These are phyloP conservation scores for Chauna torquata DNA, from an alignment of 2,113 vertebrate species.

Conservation along the genomic window DNA sequence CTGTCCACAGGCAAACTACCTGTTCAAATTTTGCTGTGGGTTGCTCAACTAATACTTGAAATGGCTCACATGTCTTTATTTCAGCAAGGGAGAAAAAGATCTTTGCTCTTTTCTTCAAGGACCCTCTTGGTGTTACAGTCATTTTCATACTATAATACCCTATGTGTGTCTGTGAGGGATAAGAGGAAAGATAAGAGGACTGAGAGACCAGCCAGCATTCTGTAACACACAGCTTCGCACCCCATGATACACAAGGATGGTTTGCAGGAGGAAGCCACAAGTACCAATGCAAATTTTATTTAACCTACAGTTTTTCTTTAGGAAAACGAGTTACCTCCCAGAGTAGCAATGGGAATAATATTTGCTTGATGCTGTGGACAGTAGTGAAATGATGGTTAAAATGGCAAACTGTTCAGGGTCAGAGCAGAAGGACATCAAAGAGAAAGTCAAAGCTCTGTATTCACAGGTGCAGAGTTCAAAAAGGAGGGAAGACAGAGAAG, in stretches of 20 bases:
- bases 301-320: neutral
- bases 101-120: neutral
- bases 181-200: neutral
- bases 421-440: neutral
- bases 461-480: neutral
- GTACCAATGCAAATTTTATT: neutral
- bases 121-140: neutral
- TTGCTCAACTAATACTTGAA: neutral
- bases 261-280: neutral
- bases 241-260: neutral
- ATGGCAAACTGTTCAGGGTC: neutral
- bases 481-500: neutral
- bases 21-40: neutral
- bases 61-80: neutral
- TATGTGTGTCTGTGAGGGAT: neutral
- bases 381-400: neutral
- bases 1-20: neutral
- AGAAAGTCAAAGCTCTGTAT: neutral
- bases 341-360: neutral
- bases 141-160: neutral
- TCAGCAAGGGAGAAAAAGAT: neutral
- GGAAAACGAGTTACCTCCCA: neutral
- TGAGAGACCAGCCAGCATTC: neutral
- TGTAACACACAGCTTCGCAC: neutral
- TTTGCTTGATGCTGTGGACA: neutral